phyloP scores from a whole-genome alignment of 2,113 vertebrate species.

The Chionis minor region DNA sequence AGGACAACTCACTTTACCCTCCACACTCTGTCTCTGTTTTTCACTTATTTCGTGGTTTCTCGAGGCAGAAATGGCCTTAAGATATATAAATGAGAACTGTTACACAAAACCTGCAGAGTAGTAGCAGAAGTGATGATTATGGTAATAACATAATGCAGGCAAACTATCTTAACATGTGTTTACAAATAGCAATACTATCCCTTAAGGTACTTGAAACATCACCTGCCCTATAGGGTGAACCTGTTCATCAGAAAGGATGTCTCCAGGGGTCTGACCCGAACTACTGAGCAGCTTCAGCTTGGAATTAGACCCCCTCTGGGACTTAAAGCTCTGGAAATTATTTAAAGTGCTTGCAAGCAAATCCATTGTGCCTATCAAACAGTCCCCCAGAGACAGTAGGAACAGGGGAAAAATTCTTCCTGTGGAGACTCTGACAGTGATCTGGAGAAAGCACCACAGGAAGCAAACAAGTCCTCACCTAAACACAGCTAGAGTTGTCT shows the following conservation, averaged over 20 bases:
- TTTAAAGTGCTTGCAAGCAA: slow-evolving; percentile 60
- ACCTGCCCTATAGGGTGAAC: background rate
- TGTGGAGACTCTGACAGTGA: slow-evolving; percentile 11
- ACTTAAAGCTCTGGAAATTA: slow-evolving; percentile 54
- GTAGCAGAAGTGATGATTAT: slow-evolving; percentile 18
- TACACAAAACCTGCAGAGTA: background rate
- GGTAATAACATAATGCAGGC: background rate
- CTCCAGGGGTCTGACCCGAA: slow-evolving; percentile 29
- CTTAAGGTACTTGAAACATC: background rate
- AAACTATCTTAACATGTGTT: slow-evolving; percentile 19
- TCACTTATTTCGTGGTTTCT: background rate
- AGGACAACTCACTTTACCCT: background rate
- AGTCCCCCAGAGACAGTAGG: slow-evolving; percentile 11
- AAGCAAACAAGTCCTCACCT: slow-evolving; percentile 37
- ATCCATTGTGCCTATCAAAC: slow-evolving; percentile 51
- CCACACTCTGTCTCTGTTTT: background rate
- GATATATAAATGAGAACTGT: background rate
- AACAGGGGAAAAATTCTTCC: slow-evolving; percentile 3
- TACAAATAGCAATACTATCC: slow-evolving; percentile 21
- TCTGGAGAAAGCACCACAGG: slow-evolving; percentile 27
- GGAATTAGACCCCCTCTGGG: slow-evolving; percentile 37
- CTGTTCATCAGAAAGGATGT: background rate
- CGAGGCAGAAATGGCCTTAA: background rate
- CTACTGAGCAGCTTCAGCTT: background rate
- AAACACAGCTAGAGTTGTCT: slow-evolving; percentile 36